Conservation (phyloP, 2,888 invertebrate genomes). For the Isotomurus palustris region DNA sequence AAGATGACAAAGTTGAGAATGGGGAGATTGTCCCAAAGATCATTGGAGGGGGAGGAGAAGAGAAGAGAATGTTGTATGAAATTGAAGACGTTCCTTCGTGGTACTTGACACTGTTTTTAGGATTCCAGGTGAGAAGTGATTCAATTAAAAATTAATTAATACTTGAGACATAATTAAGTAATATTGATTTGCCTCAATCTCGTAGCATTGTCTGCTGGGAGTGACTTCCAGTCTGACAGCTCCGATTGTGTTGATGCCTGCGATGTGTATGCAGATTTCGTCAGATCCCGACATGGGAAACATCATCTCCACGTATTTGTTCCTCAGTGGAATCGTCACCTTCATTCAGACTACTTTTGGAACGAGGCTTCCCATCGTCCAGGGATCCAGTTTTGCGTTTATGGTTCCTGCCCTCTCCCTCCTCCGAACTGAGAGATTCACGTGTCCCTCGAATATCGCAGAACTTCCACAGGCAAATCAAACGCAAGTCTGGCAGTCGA, state of each 20-base stretch:
- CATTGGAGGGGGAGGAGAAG: no score
- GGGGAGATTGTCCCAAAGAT: no score
- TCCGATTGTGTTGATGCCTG: slow-evolving; percentile 74
- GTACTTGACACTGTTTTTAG: slow-evolving; percentile 76
- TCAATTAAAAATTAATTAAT: background rate
- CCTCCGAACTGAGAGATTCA: slow-evolving; percentile 50
- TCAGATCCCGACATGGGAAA: slow-evolving; percentile 69
- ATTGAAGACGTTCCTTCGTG: slow-evolving; percentile 77
- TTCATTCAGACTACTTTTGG: slow-evolving; percentile 69
- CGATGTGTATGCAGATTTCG: slow-evolving; percentile 70
- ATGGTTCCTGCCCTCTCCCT: slow-evolving; percentile 73
- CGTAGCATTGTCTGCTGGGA: slow-evolving; percentile 75
- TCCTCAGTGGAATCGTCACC: slow-evolving; percentile 73
- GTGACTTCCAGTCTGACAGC: slow-evolving; percentile 78
- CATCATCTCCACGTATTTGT: slow-evolving; percentile 76
- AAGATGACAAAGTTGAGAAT: no score
- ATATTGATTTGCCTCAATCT: background rate
- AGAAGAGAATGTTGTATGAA: slow-evolving; percentile 60
- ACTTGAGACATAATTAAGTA: no score
- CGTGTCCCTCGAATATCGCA: slow-evolving; percentile 57
- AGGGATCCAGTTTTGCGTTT: slow-evolving; percentile 72
- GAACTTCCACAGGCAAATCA: no score
- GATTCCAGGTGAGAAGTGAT: slow-evolving; percentile 61
- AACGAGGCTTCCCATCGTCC: slow-evolving; percentile 54
- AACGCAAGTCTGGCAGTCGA: slow-evolving; percentile 63